phyloP scores from a whole-genome alignment of 2,888 invertebrate genomes.

The Lycaena phlaeas region DNA sequence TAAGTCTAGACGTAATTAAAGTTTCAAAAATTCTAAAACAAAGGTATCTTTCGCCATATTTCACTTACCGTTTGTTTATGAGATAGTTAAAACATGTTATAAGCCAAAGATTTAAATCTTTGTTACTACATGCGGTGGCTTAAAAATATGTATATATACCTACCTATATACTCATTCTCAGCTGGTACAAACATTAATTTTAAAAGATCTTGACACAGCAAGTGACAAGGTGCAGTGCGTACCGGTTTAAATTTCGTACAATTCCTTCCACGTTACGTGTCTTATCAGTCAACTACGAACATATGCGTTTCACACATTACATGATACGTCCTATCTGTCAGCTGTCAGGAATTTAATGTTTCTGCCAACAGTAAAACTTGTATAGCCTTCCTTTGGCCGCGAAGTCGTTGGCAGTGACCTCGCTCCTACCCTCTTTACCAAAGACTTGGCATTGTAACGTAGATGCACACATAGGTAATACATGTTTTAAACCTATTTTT shows the following conservation, averaged over 20 bases:
- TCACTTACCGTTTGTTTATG: too few species aligned
- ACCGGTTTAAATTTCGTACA: constrained; percentile 4
- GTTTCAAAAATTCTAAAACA: too few species aligned
- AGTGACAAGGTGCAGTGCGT: constrained; percentile 2
- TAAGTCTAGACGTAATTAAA: too few species aligned
- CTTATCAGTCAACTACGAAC: constrained; percentile 9
- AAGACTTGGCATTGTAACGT: constrained; percentile 11
- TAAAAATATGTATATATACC: too few species aligned
- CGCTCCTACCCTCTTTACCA: constrained; percentile 22
- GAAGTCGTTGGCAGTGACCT: constrained; percentile 32
- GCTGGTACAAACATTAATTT: neutral
- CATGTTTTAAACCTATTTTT: neutral
- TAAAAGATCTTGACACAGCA: neutral
- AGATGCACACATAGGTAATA: neutral
- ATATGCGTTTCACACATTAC: constrained; percentile 9
- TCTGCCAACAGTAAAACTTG: constrained; percentile 17
- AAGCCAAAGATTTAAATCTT: too few species aligned
- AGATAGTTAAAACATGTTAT: too few species aligned
- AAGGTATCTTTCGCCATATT: too few species aligned
- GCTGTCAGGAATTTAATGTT: constrained; percentile 14
- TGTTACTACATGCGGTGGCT: too few species aligned
- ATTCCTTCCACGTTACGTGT: constrained; percentile 11
- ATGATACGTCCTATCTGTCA: constrained; percentile 14
- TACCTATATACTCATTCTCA: neutral
- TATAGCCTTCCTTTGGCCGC: constrained; percentile 30